Percentiles rank a stretch among this genome's conserved stretches.
These are phyloP conservation scores for Aythya baeri DNA, from an alignment of 2,113 vertebrate genomes.

Conservation along the genomic window DNA sequence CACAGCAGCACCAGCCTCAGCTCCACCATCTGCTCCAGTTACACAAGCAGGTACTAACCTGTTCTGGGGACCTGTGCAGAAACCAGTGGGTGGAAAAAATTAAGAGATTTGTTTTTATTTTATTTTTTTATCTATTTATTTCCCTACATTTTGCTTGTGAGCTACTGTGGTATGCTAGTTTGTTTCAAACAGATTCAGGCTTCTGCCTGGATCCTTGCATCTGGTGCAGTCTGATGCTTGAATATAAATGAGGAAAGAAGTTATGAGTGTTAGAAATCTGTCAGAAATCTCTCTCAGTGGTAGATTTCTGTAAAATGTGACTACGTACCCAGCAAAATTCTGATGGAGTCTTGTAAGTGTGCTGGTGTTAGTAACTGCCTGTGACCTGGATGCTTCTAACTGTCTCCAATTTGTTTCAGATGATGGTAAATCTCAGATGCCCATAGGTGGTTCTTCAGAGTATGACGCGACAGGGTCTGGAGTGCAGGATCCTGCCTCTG, in stretches of 20 bases:
- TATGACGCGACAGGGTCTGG: conserved; percentile 83
- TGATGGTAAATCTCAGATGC: conserved; percentile 89
- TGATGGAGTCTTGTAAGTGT: not conserved
- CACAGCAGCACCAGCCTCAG: conserved; percentile 51
- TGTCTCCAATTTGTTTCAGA: conserved; percentile 59
- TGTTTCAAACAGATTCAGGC: not conserved
- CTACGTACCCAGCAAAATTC: not conserved
- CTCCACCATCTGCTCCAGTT: conserved; percentile 65
- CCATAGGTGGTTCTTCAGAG: conserved; percentile 82
- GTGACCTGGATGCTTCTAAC: not conserved
- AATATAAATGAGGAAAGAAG: not conserved
- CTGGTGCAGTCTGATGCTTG: not conserved
- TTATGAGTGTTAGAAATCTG: not conserved
- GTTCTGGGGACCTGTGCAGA: not conserved
- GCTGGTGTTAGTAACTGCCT: fast-evolving
- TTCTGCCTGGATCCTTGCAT: not conserved
- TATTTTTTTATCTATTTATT: too few species aligned
- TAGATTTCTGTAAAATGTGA: not conserved
- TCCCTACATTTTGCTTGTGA: not conserved
- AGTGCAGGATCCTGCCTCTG: conserved; percentile 79
- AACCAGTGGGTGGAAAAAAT: not conserved
- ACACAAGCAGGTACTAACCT: conserved; percentile 71
- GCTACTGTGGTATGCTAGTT: not conserved
- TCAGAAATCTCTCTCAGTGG: not conserved
- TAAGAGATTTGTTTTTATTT: not conserved